Evolutionary conservation across 2,888 invertebrate genomes (phyloP).

Genomic region (Graphium colonna): DNA sequence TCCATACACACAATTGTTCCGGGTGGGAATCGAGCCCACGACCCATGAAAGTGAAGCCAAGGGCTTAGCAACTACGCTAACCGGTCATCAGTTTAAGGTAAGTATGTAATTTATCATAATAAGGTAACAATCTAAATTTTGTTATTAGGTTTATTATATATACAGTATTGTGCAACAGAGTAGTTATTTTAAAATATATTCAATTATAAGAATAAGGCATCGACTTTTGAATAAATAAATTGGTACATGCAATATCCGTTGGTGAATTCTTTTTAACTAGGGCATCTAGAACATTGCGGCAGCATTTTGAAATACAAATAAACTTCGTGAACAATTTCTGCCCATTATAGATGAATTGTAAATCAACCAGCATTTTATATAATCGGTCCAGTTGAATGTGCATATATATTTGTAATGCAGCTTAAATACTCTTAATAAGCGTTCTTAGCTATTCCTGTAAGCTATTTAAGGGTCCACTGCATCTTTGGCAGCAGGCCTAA

Average conservation of each 20-base stretch:
- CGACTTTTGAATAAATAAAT: neutral
- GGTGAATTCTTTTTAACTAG: conserved; percentile 1
- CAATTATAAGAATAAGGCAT: neutral
- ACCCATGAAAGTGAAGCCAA: no score
- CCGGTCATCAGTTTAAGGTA: no score
- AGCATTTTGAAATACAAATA: conserved; percentile 9
- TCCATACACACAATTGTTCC: no score
- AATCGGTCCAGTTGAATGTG: conserved; percentile 16
- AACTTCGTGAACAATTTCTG: conserved; percentile 8
- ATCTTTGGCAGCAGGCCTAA: conserved; percentile 19
- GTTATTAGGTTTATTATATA: no score
- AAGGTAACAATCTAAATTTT: no score
- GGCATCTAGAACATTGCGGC: neutral
- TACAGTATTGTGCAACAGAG: no score
- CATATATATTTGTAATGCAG: conserved; percentile 8
- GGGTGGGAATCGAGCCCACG: no score
- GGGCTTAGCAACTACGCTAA: no score
- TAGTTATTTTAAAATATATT: no score
- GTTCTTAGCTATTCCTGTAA: neutral
- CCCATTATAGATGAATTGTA: neutral
- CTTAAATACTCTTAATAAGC: conserved; percentile 17
- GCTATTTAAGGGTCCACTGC: conserved; percentile 5
- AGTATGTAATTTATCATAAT: no score
- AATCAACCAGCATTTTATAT: conserved; percentile 4
- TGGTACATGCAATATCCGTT: neutral